Evolutionary conservation across 2,797 vertebrate genomes (phyloP).

Genomic region (Scomberomorus guttatus): DNA sequence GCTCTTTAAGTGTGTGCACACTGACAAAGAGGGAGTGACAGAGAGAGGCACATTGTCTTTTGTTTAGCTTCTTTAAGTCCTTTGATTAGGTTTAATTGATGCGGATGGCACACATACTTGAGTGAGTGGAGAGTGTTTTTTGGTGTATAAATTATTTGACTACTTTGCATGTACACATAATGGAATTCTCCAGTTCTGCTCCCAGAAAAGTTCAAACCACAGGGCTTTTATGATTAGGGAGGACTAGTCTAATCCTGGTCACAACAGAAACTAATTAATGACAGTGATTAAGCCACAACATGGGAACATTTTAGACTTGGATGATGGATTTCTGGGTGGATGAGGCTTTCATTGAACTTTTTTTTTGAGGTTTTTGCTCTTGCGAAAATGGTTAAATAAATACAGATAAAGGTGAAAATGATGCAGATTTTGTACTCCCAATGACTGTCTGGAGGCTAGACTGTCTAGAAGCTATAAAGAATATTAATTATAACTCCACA

Average conservation of each 20-base stretch:
- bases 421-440: not conserved
- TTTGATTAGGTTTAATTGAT: constrained; percentile 70
- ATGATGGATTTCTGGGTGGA: constrained; percentile 21
- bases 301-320: constrained; percentile 24
- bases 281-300: constrained; percentile 41
- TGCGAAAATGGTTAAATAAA: constrained; percentile 3
- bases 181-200: constrained; percentile 37
- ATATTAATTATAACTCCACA: not conserved
- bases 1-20: constrained; percentile 45
- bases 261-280: constrained; percentile 46
- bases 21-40: constrained; percentile 50
- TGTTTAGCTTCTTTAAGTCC: constrained; percentile 61
- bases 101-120: constrained; percentile 64
- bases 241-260: constrained; percentile 37
- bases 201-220: constrained; percentile 48
- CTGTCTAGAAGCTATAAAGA: not conserved
- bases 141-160: constrained; percentile 46
- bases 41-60: constrained; percentile 54
- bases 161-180: constrained; percentile 55
- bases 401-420: not conserved
- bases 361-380: constrained; percentile 20
- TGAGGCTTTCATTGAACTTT: constrained; percentile 43
- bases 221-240: constrained; percentile 35
- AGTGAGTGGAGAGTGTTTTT: constrained; percentile 50
- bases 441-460: not conserved